Evolutionary conservation across 1,140 invertebrate genomes (phyloP).

Genomic region (Halictus rubicundus): DNA sequence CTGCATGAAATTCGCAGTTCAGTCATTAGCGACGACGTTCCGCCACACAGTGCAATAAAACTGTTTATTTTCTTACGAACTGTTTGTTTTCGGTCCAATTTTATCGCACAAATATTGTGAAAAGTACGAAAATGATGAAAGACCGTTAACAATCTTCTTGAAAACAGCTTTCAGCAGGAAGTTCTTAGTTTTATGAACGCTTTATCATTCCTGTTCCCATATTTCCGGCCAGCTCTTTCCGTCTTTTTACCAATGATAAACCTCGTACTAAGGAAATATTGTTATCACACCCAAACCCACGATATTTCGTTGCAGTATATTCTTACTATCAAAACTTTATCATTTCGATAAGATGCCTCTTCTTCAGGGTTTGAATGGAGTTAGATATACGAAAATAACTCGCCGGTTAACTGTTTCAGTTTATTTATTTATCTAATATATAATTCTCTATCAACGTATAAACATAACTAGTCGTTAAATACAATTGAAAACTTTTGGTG

Average conservation of each 20-base stretch:
- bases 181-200: background rate
- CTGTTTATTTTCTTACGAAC: too few species aligned
- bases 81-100: too few species aligned
- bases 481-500: slow-evolving; percentile 66
- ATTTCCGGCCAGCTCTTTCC: slow-evolving; percentile 26
- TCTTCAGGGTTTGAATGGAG: background rate
- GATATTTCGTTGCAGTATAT: background rate
- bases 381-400: background rate
- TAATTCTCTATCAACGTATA: slow-evolving; percentile 62
- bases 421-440: slow-evolving; percentile 58
- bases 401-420: slow-evolving; percentile 6
- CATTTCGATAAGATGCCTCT: slow-evolving; percentile 20
- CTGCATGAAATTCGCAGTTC: too few species aligned
- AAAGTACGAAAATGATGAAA: too few species aligned
- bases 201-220: slow-evolving; percentile 23
- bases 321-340: slow-evolving; percentile 17
- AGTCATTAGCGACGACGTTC: too few species aligned
- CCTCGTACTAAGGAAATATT: slow-evolving; percentile 17
- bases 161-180: background rate
- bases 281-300: slow-evolving; percentile 19
- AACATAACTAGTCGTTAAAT: slow-evolving; percentile 68
- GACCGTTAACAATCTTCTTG: background rate
- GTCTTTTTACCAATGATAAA: background rate
- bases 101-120: too few species aligned
- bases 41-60: too few species aligned